Conservation (phyloP, 2,888 invertebrate genomes). For the Drosophila borealis region DNA sequence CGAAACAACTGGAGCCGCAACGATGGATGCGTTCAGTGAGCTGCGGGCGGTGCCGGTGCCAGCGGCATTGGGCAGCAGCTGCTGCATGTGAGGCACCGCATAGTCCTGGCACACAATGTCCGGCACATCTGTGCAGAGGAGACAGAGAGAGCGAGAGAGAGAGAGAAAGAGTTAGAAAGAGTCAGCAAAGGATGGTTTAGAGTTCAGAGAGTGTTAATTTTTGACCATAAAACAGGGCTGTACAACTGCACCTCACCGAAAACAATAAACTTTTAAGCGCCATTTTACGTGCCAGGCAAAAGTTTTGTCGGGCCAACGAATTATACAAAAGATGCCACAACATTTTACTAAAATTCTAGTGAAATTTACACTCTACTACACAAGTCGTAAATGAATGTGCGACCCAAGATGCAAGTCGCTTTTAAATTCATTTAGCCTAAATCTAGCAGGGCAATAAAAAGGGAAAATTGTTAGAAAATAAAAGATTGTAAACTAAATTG, state of each 20-base stretch:
- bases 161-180: neutral
- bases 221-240: conserved; percentile 55
- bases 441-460: conserved; percentile 2
- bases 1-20: conserved; percentile 77
- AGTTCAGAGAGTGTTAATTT: conserved; percentile 63
- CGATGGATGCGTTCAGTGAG: conserved; percentile 60
- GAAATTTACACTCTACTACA: conserved; percentile 58
- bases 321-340: conserved; percentile 58
- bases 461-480: neutral
- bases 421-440: conserved; percentile 23
- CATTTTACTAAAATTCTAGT: conserved; percentile 37
- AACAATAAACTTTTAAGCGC: conserved; percentile 64
- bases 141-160: conserved; percentile 18
- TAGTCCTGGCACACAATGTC: conserved; percentile 88
- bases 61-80: conserved; percentile 81
- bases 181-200: conserved; percentile 3
- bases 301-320: conserved; percentile 47
- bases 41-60: conserved; percentile 53
- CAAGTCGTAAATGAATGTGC: conserved; percentile 45
- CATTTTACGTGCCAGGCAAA: conserved; percentile 59
- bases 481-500: conserved; percentile 4
- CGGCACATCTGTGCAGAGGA: conserved; percentile 85
- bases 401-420: conserved; percentile 4
- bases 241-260: conserved; percentile 31
- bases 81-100: conserved; percentile 87